A percentile compares a stretch with the other conserved stretches of the same genome.
These are phyloP conservation scores for Phorcus lineatus DNA, from an alignment of 2,888 invertebrate genomes.

Conservation along the genomic window DNA sequence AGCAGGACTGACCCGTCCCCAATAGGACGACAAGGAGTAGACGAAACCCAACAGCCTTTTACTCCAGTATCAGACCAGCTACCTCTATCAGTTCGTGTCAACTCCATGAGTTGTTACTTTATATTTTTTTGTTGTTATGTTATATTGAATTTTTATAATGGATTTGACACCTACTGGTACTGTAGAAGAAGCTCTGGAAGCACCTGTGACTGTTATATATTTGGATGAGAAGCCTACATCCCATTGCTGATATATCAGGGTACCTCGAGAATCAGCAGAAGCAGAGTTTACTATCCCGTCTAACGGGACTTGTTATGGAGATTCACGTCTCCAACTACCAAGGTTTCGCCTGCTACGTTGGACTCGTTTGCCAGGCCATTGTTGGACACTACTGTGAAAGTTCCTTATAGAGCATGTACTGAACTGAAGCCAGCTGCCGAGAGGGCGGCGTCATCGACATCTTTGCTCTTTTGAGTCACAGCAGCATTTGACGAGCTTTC, in stretches of 20 bases:
- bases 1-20: no score
- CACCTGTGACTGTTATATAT: not conserved
- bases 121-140: conserved; percentile 19
- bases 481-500: conserved; percentile 17
- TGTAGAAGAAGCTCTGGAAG: not conserved
- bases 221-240: not conserved
- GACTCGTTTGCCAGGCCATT: not conserved
- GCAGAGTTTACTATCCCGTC: not conserved
- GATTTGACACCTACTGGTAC: not conserved
- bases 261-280: not conserved
- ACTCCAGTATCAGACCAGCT: not conserved
- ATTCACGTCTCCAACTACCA: not conserved
- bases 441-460: not conserved
- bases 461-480: conserved; percentile 9
- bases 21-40: no score
- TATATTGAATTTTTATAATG: conserved; percentile 24
- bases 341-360: not conserved
- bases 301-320: conserved; percentile 17
- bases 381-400: not conserved
- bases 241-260: conserved; percentile 1
- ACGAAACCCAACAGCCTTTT: no score
- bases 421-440: not conserved
- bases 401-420: not conserved
- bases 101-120: conserved; percentile 14
- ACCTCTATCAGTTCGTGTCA: not conserved